Conservation (phyloP, 23 tunicate genomes). For the Diplosoma virens region DNA sequence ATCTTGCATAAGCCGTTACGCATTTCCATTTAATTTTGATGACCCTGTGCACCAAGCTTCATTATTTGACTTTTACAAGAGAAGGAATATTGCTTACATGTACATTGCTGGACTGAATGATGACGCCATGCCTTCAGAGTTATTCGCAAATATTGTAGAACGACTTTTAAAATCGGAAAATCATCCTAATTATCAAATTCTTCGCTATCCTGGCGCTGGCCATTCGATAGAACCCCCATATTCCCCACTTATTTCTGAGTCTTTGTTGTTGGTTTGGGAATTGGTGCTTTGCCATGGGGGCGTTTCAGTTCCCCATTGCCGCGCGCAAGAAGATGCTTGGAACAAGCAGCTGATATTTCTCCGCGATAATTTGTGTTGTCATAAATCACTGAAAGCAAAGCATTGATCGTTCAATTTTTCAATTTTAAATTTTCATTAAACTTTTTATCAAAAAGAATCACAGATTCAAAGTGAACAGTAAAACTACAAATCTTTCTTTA, state of each 20-base stretch:
- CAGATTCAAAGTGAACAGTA: too few species aligned
- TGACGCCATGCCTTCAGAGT: constrained; percentile 7
- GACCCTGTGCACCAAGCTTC: neutral
- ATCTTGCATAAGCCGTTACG: neutral
- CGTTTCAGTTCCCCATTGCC: neutral
- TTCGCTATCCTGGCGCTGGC: constrained; percentile 36
- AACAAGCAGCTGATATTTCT: constrained; percentile 4
- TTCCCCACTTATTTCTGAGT: neutral
- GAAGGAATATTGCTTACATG: constrained; percentile 2
- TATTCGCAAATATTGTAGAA: neutral
- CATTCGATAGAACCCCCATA: constrained; percentile 22
- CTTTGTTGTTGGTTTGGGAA: neutral
- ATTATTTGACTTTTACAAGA: neutral
- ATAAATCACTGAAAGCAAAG: too few species aligned
- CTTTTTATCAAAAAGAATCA: too few species aligned
- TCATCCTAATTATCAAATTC: neutral
- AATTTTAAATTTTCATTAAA: too few species aligned
- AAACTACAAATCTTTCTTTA: too few species aligned
- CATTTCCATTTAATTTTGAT: neutral
- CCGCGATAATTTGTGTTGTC: neutral
- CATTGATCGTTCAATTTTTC: too few species aligned
- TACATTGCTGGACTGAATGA: constrained; percentile 19
- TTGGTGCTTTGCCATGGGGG: neutral
- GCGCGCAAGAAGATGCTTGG: constrained; percentile 28
- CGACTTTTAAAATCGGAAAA: neutral